Evolutionary conservation across 2,797 vertebrate species (phyloP).

Genomic region (Catharus ustulatus): DNA sequence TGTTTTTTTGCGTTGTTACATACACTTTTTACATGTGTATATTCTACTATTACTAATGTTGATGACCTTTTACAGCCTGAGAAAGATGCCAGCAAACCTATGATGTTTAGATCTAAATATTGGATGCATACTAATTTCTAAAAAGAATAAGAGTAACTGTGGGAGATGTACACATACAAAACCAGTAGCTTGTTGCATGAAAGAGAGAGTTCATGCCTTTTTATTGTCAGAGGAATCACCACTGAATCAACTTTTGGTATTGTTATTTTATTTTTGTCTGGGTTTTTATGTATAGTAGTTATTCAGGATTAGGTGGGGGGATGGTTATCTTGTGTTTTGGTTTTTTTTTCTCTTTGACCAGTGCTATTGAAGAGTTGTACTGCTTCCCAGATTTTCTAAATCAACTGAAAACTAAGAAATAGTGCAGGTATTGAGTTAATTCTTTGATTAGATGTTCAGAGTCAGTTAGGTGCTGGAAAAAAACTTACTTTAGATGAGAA

Average conservation of each 20-base stretch:
- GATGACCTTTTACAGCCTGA: neutral
- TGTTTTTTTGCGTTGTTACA: neutral
- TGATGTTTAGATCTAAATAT: neutral
- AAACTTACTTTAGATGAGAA: neutral
- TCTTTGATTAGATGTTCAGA: neutral
- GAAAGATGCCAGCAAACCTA: neutral
- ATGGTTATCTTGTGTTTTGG: neutral
- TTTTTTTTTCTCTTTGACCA: neutral
- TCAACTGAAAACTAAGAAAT: neutral
- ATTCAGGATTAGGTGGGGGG: rapidly evolving
- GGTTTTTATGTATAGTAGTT: neutral
- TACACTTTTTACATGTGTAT: neutral
- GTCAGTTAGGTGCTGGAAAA: neutral
- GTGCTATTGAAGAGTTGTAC: rapidly evolving
- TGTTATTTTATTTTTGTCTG: neutral
- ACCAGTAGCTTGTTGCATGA: neutral
- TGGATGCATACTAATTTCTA: neutral
- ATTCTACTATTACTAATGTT: neutral
- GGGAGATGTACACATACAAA: neutral
- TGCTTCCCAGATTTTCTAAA: neutral
- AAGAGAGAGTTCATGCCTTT: neutral
- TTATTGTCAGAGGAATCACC: neutral
- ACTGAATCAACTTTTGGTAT: neutral
- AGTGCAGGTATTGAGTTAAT: neutral
- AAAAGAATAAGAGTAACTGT: neutral